These are phyloP conservation scores for Myzus persicae DNA, from an alignment of 1,140 invertebrate genomes.

Conservation along the genomic window DNA sequence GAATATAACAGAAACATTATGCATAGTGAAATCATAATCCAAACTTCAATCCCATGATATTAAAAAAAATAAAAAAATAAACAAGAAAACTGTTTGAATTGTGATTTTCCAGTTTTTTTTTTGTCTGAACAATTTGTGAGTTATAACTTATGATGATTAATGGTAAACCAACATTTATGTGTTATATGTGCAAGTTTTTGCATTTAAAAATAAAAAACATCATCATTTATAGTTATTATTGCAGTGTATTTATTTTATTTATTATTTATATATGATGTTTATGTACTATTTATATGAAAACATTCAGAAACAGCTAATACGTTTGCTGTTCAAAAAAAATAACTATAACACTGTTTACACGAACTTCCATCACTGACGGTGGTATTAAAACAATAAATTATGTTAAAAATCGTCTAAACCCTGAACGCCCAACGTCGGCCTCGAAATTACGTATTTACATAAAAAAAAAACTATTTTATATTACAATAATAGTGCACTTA, in stretches of 20 bases:
- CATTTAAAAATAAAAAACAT: not conserved
- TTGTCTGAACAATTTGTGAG: not conserved
- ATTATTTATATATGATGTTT: too few species aligned
- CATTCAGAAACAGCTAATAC: not conserved
- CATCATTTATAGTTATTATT: not conserved
- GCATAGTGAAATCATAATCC: not conserved
- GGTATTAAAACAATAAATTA: not conserved
- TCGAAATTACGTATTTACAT: constrained; percentile 9
- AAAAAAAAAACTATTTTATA: constrained; percentile 14
- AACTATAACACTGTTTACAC: not conserved
- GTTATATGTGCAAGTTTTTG: not conserved
- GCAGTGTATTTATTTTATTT: not conserved
- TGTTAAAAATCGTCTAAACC: not conserved
- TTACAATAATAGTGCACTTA: not conserved
- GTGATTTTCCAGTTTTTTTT: not conserved
- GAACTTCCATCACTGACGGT: not conserved
- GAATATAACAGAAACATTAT: not conserved
- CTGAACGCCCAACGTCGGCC: not conserved
- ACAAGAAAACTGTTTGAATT: not conserved
- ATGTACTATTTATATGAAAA: not conserved
- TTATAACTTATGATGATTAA: not conserved
- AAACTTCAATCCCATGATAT: not conserved
- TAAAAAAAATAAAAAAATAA: not conserved
- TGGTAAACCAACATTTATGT: too few species aligned
- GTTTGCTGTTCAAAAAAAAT: not conserved